phyloP scores from a whole-genome alignment of 2,113 vertebrate species.

The Forbesichthys papilliferus region DNA sequence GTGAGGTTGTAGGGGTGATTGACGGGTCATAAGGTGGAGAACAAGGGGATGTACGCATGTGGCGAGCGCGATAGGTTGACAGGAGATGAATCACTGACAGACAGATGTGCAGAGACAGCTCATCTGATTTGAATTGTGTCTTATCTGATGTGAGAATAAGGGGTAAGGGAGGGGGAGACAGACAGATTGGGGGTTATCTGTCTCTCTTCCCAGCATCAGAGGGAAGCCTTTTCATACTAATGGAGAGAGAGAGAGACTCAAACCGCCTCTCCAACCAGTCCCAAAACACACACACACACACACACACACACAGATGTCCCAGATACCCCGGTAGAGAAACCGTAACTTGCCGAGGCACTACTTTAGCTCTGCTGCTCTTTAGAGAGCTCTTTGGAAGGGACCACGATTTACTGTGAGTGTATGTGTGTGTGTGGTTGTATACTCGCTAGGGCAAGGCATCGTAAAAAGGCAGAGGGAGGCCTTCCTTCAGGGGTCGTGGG shows the following conservation, averaged over 20 bases:
- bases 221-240: slow-evolving; percentile 12
- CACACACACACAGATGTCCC: background rate
- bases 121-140: slow-evolving; percentile 41
- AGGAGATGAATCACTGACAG: slow-evolving; percentile 2
- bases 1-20: slow-evolving; percentile 7
- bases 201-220: slow-evolving; percentile 17
- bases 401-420: too few relatives aligned
- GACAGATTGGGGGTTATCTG: slow-evolving; percentile 4
- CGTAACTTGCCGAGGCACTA: too few relatives aligned
- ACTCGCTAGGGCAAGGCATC: background rate
- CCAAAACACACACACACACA: background rate
- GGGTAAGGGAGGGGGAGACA: slow-evolving; percentile 21
- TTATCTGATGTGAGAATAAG: slow-evolving; percentile 40
- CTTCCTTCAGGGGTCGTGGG: background rate
- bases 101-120: slow-evolving; percentile 29
- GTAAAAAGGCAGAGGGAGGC: too few relatives aligned
- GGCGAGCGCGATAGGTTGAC: slow-evolving; percentile 38
- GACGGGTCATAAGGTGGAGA: slow-evolving; percentile 21
- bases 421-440: background rate
- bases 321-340: background rate
- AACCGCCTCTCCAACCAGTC: background rate
- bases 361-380: too few relatives aligned
- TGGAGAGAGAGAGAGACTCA: background rate
- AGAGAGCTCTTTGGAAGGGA: too few relatives aligned
- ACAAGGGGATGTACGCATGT: slow-evolving; percentile 17